Percentiles rank a stretch among this genome's conserved stretches.
Conservation (phyloP, 2,113 vertebrate species). For the Oryctolagus cuniculus region DNA sequence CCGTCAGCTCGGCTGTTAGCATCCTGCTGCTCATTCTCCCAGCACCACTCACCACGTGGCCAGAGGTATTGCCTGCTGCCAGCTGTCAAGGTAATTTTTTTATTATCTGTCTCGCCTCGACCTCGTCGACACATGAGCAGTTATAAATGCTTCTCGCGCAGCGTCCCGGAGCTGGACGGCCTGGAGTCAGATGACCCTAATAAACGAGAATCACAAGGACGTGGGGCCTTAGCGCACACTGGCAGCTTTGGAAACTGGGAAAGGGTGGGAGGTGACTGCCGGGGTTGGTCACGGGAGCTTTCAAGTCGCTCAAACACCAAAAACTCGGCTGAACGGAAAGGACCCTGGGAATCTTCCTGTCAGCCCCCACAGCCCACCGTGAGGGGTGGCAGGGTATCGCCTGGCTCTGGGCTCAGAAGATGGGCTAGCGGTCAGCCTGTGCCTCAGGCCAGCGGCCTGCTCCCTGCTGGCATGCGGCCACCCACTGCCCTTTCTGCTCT, state of each 20-base stretch:
- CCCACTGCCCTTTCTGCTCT: neutral
- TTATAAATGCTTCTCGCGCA: neutral
- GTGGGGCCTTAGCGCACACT: neutral
- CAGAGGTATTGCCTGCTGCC: neutral
- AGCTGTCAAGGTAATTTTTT: neutral
- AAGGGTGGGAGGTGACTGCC: neutral
- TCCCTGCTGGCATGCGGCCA: neutral
- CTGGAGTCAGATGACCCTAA: neutral
- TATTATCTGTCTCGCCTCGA: neutral
- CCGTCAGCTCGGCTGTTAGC: accelerated
- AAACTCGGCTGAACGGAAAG: neutral
- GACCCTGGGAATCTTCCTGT: neutral
- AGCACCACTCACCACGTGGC: accelerated
- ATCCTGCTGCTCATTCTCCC: neutral
- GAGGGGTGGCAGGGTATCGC: neutral
- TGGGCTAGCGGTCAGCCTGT: neutral
- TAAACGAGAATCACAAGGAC: neutral
- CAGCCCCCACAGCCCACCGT: accelerated
- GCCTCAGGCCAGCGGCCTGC: neutral
- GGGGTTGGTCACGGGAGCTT: neutral
- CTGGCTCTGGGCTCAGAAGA: neutral
- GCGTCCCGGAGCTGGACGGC: neutral
- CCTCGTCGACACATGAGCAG: neutral
- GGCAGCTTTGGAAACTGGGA: neutral
- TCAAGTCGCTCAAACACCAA: neutral